phyloP scores from a whole-genome alignment of 1,140 invertebrate species.

The Dinoponera quadriceps region DNA sequence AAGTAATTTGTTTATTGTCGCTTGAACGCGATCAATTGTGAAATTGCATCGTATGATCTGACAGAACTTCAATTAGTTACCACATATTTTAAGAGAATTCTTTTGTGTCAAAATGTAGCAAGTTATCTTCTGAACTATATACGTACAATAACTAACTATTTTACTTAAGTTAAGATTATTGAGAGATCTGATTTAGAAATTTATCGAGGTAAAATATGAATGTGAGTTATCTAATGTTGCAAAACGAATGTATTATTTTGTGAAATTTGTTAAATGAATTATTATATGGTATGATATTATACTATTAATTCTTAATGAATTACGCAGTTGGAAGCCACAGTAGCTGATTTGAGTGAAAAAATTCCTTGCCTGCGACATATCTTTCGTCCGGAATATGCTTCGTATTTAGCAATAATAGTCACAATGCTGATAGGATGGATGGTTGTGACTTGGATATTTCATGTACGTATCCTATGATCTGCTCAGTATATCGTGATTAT shows the following conservation, averaged over 20 bases:
- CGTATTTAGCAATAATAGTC: slow-evolving; percentile 24
- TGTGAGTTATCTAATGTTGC: slow-evolving; percentile 10
- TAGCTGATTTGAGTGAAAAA: slow-evolving; percentile 19
- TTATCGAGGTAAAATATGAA: slow-evolving; percentile 27
- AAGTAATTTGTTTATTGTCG: slow-evolving; percentile 33
- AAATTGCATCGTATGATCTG: slow-evolving; percentile 7
- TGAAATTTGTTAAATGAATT: slow-evolving; percentile 24
- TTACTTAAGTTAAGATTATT: neutral
- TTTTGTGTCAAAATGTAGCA: slow-evolving; percentile 18
- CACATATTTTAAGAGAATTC: neutral
- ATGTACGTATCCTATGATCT: slow-evolving; percentile 5
- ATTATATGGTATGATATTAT: neutral
- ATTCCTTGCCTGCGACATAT: slow-evolving; percentile 8
- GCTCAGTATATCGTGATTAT: neutral
- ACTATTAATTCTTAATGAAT: slow-evolving; percentile 25
- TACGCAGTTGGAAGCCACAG: neutral
- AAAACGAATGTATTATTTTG: too few relatives aligned
- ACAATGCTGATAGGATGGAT: slow-evolving; percentile 33
- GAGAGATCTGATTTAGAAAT: neutral
- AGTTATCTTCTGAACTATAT: neutral
- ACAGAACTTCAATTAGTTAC: neutral
- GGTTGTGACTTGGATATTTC: slow-evolving; percentile 44
- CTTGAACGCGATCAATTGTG: neutral
- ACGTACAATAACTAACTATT: neutral
- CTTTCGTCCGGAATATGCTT: slow-evolving; percentile 25